A percentile compares a stretch with the other conserved stretches of the same genome.
Evolutionary conservation across 2,888 invertebrate species (phyloP).

Genomic region (Drosophila tanythrix): DNA sequence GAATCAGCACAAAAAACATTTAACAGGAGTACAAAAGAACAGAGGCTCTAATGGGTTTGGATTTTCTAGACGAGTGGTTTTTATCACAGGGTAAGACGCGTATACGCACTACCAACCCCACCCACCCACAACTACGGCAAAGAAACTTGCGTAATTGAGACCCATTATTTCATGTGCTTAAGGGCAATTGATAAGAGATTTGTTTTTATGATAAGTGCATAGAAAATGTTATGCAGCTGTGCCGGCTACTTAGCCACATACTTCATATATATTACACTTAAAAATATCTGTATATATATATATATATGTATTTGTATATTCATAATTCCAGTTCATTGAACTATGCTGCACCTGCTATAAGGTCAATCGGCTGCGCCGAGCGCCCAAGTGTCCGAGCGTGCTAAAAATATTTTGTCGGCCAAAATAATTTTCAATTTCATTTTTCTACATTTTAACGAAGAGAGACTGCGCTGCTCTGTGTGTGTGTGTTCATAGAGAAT

Average conservation of each 20-base stretch:
- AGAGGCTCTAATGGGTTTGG: slow-evolving; percentile 77
- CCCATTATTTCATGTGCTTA: slow-evolving; percentile 53
- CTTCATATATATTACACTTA: neutral
- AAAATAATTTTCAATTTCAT: slow-evolving; percentile 75
- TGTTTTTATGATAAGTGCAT: neutral
- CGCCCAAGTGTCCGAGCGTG: slow-evolving; percentile 43
- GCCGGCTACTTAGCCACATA: slow-evolving; percentile 28
- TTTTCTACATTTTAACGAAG: slow-evolving; percentile 43
- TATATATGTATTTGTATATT: slow-evolving; percentile 12
- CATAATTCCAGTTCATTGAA: slow-evolving; percentile 74
- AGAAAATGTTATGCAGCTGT: slow-evolving; percentile 7
- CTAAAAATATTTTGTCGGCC: slow-evolving; percentile 78
- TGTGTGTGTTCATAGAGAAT: slow-evolving; percentile 1
- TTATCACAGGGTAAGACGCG: slow-evolving; percentile 83
- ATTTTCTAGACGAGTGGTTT: slow-evolving; percentile 85
- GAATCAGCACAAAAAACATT: slow-evolving; percentile 48
- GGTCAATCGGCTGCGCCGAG: slow-evolving; percentile 59
- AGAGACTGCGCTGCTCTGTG: slow-evolving; percentile 18
- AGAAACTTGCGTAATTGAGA: slow-evolving; percentile 70
- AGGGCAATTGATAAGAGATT: slow-evolving; percentile 25
- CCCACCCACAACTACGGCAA: slow-evolving; percentile 15
- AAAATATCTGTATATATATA: slow-evolving; percentile 5
- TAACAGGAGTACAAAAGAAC: slow-evolving; percentile 45
- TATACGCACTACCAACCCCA: slow-evolving; percentile 7
- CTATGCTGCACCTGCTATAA: slow-evolving; percentile 72